Evolutionary conservation across 2,888 invertebrate species (phyloP).

Genomic region (Drosophila falleni): DNA sequence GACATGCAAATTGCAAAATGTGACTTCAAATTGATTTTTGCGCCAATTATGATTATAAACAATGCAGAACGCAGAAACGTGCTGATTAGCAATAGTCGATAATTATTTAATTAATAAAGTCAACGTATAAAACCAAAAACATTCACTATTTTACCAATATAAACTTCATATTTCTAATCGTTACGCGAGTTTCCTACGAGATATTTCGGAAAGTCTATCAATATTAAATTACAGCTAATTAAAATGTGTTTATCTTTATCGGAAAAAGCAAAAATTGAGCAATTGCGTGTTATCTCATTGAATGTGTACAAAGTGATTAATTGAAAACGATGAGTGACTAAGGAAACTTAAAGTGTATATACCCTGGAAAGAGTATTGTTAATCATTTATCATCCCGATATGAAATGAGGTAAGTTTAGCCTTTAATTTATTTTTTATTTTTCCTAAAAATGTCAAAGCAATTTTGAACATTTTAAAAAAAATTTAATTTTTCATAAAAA

Average conservation of each 20-base stretch:
- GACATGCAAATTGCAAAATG: slow-evolving; percentile 58
- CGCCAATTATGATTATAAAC: slow-evolving; percentile 77
- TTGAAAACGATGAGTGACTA: neutral
- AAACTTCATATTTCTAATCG: slow-evolving; percentile 14
- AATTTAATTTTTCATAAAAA: too few relatives aligned
- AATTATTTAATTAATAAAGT: slow-evolving; percentile 68
- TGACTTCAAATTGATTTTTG: slow-evolving; percentile 69
- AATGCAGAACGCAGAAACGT: slow-evolving; percentile 58
- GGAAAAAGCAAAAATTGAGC: neutral
- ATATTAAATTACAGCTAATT: slow-evolving; percentile 4
- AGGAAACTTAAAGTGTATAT: neutral
- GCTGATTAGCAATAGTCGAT: slow-evolving; percentile 79
- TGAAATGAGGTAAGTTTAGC: neutral
- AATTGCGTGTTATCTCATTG: neutral
- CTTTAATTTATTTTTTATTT: too few relatives aligned
- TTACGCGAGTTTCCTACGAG: neutral
- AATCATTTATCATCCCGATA: too few relatives aligned
- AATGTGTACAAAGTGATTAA: slow-evolving; percentile 3
- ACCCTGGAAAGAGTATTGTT: neutral
- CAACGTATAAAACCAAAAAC: slow-evolving; percentile 51
- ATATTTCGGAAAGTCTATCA: slow-evolving; percentile 2
- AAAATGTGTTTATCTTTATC: slow-evolving; percentile 9
- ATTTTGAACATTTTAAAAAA: too few relatives aligned
- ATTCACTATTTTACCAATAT: neutral
- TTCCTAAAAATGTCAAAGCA: too few relatives aligned